Percentiles rank a stretch among this genome's conserved stretches.
Conservation (phyloP, 2,113 vertebrate species). For the Mormyrus iriodes region DNA sequence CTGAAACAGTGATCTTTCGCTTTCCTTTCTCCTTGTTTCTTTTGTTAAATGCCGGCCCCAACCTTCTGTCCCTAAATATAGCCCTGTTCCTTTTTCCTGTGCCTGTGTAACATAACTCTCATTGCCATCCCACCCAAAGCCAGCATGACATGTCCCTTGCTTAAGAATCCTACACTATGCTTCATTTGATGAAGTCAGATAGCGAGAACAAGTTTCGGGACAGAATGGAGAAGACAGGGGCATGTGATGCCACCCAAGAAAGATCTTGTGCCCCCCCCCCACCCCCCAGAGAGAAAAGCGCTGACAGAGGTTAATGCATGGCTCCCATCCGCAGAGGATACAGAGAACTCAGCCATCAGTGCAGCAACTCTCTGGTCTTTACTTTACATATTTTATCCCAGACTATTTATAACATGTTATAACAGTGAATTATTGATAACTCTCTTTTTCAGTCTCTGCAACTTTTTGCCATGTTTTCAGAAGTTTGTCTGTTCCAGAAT, state of each 20-base stretch:
- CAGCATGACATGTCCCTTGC: neutral
- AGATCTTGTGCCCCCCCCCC: neutral
- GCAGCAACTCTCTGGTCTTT: neutral
- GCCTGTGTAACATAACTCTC: neutral
- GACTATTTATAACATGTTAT: slow-evolving; percentile 19
- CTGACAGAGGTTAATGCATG: neutral
- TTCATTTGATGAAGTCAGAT: neutral
- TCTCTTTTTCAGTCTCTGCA: slow-evolving; percentile 11
- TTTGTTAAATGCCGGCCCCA: neutral
- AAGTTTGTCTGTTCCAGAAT: neutral
- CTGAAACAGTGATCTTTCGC: neutral
- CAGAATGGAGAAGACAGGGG: neutral
- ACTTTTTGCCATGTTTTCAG: slow-evolving; percentile 10
- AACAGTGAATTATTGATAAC: slow-evolving; percentile 21
- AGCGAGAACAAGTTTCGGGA: neutral
- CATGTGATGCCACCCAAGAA: neutral
- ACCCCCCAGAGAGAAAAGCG: neutral
- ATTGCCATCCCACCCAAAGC: neutral
- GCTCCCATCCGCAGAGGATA: neutral
- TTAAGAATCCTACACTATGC: neutral
- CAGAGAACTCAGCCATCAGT: neutral
- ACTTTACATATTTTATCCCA: slow-evolving; percentile 22
- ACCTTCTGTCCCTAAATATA: neutral
- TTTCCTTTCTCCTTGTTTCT: neutral
- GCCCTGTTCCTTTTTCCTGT: neutral